phyloP scores from a whole-genome alignment of 1,140 invertebrate genomes.

The Brachionus manjavacas region DNA sequence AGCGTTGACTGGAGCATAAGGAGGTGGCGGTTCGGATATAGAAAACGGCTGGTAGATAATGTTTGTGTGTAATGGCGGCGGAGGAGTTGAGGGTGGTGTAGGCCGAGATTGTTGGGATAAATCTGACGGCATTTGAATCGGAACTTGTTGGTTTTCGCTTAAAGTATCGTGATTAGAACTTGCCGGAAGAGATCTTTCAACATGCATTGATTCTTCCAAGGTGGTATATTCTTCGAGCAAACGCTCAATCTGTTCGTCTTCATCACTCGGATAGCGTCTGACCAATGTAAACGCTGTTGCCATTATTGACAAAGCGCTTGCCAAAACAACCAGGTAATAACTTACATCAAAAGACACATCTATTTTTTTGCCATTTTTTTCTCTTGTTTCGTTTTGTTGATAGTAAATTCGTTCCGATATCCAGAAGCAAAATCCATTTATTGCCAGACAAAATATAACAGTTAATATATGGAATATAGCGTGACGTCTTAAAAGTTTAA shows the following conservation, averaged over 20 bases:
- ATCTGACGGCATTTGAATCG: not conserved
- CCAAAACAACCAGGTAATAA: constrained; percentile 34
- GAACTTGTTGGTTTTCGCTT: not conserved
- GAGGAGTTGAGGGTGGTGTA: constrained; percentile 11
- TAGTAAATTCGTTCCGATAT: constrained; percentile 39
- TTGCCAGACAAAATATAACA: constrained; percentile 34
- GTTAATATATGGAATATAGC: constrained; percentile 39
- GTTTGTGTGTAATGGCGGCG: not conserved
- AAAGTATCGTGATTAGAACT: not conserved
- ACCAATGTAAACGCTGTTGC: constrained; percentile 37
- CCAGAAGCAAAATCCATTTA: constrained; percentile 42
- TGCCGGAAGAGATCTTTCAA: constrained; percentile 40
- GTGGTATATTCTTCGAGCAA: constrained; percentile 5
- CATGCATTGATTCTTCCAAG: constrained; percentile 15
- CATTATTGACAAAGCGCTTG: constrained; percentile 31
- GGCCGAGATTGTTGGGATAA: constrained; percentile 4
- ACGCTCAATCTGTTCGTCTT: constrained; percentile 38
- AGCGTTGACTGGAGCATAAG: constrained; percentile 30
- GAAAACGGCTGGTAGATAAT: not conserved
- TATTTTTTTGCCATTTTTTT: constrained; percentile 42
- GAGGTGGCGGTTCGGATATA: constrained; percentile 33
- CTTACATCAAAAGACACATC: constrained; percentile 32
- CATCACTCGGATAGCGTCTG: constrained; percentile 31
- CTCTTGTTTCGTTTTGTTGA: constrained; percentile 24
- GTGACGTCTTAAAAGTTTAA: constrained; percentile 38